Conservation (phyloP, 2,888 invertebrate genomes). For the Phasia obesa region DNA sequence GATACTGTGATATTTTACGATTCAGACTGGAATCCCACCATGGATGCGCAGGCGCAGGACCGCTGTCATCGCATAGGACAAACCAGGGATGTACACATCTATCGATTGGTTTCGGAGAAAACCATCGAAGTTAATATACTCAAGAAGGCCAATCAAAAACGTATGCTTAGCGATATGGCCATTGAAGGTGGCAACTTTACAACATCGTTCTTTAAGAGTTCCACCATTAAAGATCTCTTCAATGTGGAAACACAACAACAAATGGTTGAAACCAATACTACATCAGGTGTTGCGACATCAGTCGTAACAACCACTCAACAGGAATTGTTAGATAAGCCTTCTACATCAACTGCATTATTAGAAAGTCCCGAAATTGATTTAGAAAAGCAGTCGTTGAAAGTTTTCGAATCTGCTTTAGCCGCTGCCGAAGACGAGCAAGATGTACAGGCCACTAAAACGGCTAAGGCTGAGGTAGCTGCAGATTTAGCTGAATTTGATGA, state of each 20-base stretch:
- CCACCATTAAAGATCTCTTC: conserved; percentile 97
- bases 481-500: conserved; percentile 98
- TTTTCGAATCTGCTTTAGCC: conserved; percentile 91
- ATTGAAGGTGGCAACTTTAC: conserved; percentile 99
- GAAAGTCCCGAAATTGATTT: conserved; percentile 77
- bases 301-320: conserved; percentile 42
- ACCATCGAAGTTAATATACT: conserved; percentile 99
- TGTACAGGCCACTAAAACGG: conserved; percentile 93
- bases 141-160: conserved; percentile 99
- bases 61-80: conserved; percentile 99
- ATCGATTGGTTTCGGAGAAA: conserved; percentile 96
- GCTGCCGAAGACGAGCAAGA: conserved; percentile 98
- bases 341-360: conserved; percentile 66
- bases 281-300: conserved; percentile 63
- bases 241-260: conserved; percentile 85
- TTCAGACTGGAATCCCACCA: conserved; percentile 99
- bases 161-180: conserved; percentile 96
- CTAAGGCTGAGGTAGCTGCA: conserved; percentile 93
- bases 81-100: conserved; percentile 99
- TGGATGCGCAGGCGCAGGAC: conserved; percentile 99
- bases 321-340: conserved; percentile 74
- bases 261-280: conserved; percentile 82
- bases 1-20: conserved; percentile 99
- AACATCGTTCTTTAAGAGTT: conserved; percentile 95
- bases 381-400: conserved; percentile 86